Conservation (phyloP, 1,140 invertebrate species). For the Yoshiicerus persimilis region DNA sequence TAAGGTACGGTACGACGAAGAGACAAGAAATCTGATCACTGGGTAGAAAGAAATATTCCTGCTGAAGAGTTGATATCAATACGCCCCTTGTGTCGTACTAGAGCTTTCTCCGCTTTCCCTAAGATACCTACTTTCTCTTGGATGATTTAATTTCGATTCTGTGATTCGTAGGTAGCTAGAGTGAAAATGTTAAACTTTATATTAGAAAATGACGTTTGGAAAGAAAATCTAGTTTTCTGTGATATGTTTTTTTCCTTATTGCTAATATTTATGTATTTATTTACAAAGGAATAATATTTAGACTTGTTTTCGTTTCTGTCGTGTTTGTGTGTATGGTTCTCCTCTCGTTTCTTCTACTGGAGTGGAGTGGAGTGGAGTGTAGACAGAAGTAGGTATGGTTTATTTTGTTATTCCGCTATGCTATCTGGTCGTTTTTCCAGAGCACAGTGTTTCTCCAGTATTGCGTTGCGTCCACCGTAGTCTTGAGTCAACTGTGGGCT, state of each 20-base stretch:
- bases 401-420: neutral
- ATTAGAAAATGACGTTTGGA: neutral
- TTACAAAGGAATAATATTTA: too few relatives aligned
- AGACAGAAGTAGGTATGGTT: neutral
- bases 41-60: neutral
- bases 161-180: too few relatives aligned
- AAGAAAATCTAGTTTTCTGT: neutral
- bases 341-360: neutral
- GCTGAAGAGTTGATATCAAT: neutral
- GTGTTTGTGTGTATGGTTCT: neutral
- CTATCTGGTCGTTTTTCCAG: neutral
- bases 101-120: neutral
- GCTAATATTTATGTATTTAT: neutral
- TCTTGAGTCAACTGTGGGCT: slow-evolving; percentile 8
- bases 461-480: neutral
- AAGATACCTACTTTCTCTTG: too few relatives aligned
- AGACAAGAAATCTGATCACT: neutral
- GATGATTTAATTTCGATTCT: too few relatives aligned
- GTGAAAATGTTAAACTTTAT: too few relatives aligned
- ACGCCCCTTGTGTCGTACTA: neutral
- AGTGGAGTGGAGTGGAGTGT: neutral
- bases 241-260: neutral
- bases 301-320: too few relatives aligned
- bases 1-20: neutral
- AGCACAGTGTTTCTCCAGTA: neutral